A percentile compares a stretch with the other conserved stretches of the same genome.
phyloP scores from a whole-genome alignment of 2,113 vertebrate species.

The Colistium nudipinnis region DNA sequence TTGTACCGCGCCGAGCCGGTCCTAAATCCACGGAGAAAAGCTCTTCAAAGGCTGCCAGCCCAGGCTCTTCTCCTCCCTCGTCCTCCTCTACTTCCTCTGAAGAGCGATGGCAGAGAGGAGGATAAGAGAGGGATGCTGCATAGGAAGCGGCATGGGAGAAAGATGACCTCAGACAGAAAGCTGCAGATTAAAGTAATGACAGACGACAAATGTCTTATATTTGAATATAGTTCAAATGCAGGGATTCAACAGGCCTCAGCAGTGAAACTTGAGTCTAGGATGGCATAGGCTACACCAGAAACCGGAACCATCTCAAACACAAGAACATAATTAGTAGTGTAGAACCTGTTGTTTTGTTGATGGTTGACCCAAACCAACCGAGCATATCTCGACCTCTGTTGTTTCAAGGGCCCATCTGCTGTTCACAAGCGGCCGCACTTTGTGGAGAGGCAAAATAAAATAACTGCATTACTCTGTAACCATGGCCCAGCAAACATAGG shows the following conservation, averaged over 20 bases:
- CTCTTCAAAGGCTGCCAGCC: slow-evolving; percentile 61
- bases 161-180: slow-evolving; percentile 34
- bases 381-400: not conserved
- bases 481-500: slow-evolving; percentile 38
- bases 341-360: not conserved
- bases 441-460: not conserved
- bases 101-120: slow-evolving; percentile 36
- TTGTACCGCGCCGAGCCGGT: slow-evolving; percentile 24
- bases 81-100: slow-evolving; percentile 49
- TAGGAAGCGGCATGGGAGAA: slow-evolving; percentile 18
- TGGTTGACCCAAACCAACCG: not conserved
- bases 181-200: slow-evolving; percentile 23
- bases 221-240: not conserved
- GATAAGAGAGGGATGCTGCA: slow-evolving; percentile 14
- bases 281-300: too few species aligned
- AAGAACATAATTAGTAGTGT: not conserved
- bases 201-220: not conserved
- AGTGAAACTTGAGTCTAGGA: too few species aligned
- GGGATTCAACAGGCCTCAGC: not conserved
- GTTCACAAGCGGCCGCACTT: not conserved
- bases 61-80: slow-evolving; percentile 40
- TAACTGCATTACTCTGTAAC: not conserved
- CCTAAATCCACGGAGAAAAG: slow-evolving; percentile 54
- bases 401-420: not conserved
- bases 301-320: not conserved